phyloP scores from a whole-genome alignment of 1,140 invertebrate genomes.

The Brachionus paranguensis region DNA sequence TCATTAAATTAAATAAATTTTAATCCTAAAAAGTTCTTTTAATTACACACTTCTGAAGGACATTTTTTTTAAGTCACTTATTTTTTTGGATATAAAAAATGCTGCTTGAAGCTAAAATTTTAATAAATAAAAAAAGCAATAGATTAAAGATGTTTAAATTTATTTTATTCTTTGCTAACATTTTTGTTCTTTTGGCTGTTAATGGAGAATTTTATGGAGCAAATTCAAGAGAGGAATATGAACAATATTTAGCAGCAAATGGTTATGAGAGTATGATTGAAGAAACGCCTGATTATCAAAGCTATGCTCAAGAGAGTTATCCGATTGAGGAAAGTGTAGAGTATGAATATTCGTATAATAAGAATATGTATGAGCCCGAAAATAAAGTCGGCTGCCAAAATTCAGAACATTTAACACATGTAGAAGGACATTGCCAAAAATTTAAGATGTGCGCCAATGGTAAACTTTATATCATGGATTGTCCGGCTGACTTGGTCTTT shows the following conservation, averaged over 20 bases:
- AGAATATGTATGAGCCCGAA: background rate
- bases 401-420: background rate
- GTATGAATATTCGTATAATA: background rate
- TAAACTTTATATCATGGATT: background rate
- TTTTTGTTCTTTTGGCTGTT: background rate
- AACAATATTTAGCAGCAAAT: background rate
- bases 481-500: background rate
- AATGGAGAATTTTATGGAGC: background rate
- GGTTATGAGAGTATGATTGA: background rate
- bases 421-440: background rate
- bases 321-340: background rate
- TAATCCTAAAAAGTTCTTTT: background rate
- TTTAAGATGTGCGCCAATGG: conserved; percentile 18
- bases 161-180: background rate
- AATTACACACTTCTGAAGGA: background rate
- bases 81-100: background rate
- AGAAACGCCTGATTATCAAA: background rate
- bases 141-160: background rate
- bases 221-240: background rate
- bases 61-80: background rate
- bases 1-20: background rate
- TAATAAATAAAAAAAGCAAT: too few species aligned
- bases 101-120: too few species aligned
- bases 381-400: background rate
- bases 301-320: background rate